Percentiles rank a stretch among this genome's conserved stretches.
Conservation (phyloP, 2,888 invertebrate species). For the Drosophila pegasa region DNA sequence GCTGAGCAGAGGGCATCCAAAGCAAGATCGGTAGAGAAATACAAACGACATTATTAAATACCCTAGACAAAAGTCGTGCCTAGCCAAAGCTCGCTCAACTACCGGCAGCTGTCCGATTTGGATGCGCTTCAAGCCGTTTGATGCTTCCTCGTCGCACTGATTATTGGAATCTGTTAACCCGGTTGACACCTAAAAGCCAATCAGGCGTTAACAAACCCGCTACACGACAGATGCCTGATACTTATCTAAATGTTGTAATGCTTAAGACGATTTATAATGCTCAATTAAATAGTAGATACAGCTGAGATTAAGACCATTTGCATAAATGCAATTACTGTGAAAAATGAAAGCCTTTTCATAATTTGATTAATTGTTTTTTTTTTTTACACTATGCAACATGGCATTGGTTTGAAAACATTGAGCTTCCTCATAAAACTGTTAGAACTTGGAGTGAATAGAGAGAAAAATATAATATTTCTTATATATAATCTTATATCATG, state of each 20-base stretch:
- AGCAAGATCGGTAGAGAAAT: conserved; percentile 54
- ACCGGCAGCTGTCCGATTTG: conserved; percentile 75
- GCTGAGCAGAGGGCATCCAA: conserved; percentile 38
- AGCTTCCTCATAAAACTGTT: background rate
- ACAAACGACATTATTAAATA: conserved; percentile 75
- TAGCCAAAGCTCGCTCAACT: conserved; percentile 39
- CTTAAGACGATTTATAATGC: background rate
- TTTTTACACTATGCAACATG: background rate
- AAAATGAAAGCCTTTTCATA: conserved; percentile 1
- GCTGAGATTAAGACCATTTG: background rate
- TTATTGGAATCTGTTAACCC: conserved; percentile 24
- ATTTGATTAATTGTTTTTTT: background rate
- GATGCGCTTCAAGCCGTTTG: conserved; percentile 44
- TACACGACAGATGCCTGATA: conserved; percentile 7
- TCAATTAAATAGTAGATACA: background rate
- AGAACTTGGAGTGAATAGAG: background rate
- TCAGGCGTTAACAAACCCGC: conserved; percentile 30
- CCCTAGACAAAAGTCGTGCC: conserved; percentile 61
- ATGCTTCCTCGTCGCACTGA: conserved; percentile 59
- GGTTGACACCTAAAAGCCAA: conserved; percentile 19
- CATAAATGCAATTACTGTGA: background rate
- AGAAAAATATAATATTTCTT: too few species aligned
- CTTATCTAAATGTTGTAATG: conserved; percentile 16
- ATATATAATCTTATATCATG: too few species aligned
- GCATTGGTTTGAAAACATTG: background rate